A percentile compares a stretch with the other conserved stretches of the same genome.
phyloP scores from a whole-genome alignment of 2,797 vertebrate genomes.

The Characodon lateralis region DNA sequence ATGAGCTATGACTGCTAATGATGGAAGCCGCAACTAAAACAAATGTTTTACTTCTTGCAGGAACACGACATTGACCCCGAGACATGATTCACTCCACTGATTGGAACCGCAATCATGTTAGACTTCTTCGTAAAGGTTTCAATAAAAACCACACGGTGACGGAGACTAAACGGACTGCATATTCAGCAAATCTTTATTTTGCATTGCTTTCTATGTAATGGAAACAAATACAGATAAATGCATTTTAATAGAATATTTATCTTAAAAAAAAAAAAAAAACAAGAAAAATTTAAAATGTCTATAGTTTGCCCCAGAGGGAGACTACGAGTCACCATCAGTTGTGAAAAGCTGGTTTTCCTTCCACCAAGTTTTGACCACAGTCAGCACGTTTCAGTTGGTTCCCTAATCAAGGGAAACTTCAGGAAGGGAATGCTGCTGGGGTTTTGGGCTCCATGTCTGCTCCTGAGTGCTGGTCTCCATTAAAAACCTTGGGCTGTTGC shows the following conservation, averaged over 20 bases:
- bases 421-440: slow-evolving; percentile 27
- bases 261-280: neutral
- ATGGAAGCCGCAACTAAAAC: neutral
- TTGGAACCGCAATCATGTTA: neutral
- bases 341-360: neutral
- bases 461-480: slow-evolving; percentile 73
- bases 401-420: slow-evolving; percentile 51
- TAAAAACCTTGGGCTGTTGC: slow-evolving; percentile 65
- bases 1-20: neutral
- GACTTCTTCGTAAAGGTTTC: fast-evolving
- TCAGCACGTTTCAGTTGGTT: neutral
- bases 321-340: neutral
- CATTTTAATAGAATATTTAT: neutral
- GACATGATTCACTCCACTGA: slow-evolving; percentile 69
- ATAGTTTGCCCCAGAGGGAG: neutral
- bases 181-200: neutral
- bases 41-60: slow-evolving; percentile 60
- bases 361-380: neutral
- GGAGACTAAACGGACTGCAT: neutral
- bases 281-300: neutral
- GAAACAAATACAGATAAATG: neutral
- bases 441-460: slow-evolving; percentile 68
- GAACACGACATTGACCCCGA: slow-evolving; percentile 88
- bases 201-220: neutral
- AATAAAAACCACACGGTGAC: neutral